Conservation (phyloP, 2,888 invertebrate genomes). For the Xestobium rufovillosum region DNA sequence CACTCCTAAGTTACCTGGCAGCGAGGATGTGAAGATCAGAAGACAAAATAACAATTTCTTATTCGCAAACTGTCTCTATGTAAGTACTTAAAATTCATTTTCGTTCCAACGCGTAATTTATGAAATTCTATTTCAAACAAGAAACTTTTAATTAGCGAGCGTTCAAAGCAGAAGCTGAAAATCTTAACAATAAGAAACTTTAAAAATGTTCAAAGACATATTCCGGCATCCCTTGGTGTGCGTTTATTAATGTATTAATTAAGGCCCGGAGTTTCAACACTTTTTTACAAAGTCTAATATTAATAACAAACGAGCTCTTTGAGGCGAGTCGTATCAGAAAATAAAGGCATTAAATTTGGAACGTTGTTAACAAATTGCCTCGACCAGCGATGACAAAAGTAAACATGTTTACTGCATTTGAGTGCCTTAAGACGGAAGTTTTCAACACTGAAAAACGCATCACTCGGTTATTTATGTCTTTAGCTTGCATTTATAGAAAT, state of each 20-base stretch:
- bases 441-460: too few species aligned
- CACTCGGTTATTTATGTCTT: too few species aligned
- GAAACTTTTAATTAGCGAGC: constrained; percentile 24
- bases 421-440: too few species aligned
- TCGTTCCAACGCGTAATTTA: constrained; percentile 15
- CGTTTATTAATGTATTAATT: constrained; percentile 28
- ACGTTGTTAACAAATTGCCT: too few species aligned
- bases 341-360: too few species aligned
- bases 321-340: too few species aligned
- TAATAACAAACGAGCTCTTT: constrained; percentile 1
- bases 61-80: too few species aligned
- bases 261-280: constrained; percentile 11
- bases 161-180: constrained; percentile 14
- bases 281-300: constrained; percentile 1
- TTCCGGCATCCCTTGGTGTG: constrained; percentile 23
- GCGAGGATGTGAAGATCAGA: too few species aligned
- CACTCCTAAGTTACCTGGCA: too few species aligned
- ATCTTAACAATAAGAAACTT: constrained; percentile 12
- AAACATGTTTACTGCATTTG: too few species aligned
- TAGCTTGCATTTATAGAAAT: constrained; percentile 30
- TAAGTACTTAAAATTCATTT: neutral
- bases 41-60: too few species aligned
- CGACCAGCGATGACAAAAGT: too few species aligned
- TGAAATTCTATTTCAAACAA: constrained; percentile 21
- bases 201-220: constrained; percentile 27